Percentiles rank a stretch among this genome's conserved stretches.
These are phyloP conservation scores for Pseudolaguvia tuberculata DNA, from an alignment of 2,113 vertebrate species.

Conservation along the genomic window DNA sequence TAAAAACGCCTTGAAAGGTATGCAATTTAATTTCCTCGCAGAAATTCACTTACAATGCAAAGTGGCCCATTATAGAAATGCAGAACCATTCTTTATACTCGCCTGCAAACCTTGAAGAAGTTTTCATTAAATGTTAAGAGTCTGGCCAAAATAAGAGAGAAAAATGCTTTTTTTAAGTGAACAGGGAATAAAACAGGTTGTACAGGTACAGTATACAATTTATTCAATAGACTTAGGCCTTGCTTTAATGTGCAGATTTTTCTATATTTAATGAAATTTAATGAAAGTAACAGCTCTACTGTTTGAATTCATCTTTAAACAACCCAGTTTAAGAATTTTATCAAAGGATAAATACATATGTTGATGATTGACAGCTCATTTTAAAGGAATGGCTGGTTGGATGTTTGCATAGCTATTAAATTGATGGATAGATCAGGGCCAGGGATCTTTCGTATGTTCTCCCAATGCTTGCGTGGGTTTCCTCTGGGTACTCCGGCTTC, in stretches of 20 bases:
- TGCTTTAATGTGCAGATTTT: not conserved
- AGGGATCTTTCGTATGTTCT: too few relatives aligned
- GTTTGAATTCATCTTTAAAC: not conserved
- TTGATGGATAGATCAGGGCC: too few relatives aligned
- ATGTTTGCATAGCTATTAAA: too few relatives aligned
- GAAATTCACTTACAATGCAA: slow-evolving; percentile 28
- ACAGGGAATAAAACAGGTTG: not conserved
- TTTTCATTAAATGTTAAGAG: slow-evolving; percentile 24
- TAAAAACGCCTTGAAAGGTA: slow-evolving; percentile 23
- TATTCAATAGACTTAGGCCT: not conserved
- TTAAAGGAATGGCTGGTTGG: too few relatives aligned
- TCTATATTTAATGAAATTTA: not conserved
- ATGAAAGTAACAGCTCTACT: not conserved
- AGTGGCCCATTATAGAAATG: slow-evolving; percentile 12
- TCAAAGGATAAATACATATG: too few relatives aligned
- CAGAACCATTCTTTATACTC: not conserved
- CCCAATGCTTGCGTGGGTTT: too few relatives aligned
- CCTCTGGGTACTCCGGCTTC: too few relatives aligned
- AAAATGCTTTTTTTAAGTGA: not conserved
- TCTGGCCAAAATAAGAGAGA: not conserved
- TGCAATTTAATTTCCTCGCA: slow-evolving; percentile 16
- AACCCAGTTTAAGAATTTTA: not conserved
- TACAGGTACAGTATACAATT: not conserved
- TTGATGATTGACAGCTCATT: too few relatives aligned
- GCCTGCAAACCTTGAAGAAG: slow-evolving; percentile 17